Percentiles rank a stretch among this genome's conserved stretches.
phyloP scores from a whole-genome alignment of 2,113 vertebrate species.

The Pseudorasbora parva region DNA sequence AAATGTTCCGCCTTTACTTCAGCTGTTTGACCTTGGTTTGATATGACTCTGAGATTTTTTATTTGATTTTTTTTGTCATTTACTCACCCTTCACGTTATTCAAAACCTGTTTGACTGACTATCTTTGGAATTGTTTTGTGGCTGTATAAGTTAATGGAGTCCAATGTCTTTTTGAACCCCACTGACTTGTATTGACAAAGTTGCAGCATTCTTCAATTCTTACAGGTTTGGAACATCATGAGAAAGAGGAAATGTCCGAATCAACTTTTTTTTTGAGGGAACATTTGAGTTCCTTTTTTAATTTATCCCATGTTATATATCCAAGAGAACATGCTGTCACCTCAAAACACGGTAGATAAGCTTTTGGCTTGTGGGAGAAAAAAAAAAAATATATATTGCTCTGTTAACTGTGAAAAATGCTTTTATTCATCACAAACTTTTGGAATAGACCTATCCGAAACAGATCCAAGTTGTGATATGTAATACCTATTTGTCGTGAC shows the following conservation, averaged over 20 bases:
- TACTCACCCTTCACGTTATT: neutral
- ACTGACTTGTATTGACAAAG: neutral
- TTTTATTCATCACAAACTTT: neutral
- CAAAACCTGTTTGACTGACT: neutral
- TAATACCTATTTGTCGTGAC: slow-evolving; percentile 1
- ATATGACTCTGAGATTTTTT: too few relatives aligned
- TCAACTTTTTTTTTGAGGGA: too few relatives aligned
- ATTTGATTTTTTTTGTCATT: too few relatives aligned
- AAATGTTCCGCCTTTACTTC: neutral
- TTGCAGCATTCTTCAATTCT: neutral
- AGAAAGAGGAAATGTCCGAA: neutral
- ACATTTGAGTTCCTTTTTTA: neutral
- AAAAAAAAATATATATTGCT: neutral
- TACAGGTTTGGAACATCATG: neutral
- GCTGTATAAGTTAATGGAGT: neutral
- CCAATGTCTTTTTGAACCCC: neutral
- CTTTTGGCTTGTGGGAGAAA: neutral
- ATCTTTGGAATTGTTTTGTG: neutral
- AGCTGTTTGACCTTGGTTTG: neutral
- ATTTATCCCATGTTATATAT: slow-evolving; percentile 6
- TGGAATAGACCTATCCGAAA: neutral
- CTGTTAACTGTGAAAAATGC: neutral
- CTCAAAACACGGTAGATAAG: neutral
- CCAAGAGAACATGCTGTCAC: neutral
- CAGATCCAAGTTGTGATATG: neutral